Conservation (phyloP, 1,140 invertebrate genomes). For the Eueides isabella region DNA sequence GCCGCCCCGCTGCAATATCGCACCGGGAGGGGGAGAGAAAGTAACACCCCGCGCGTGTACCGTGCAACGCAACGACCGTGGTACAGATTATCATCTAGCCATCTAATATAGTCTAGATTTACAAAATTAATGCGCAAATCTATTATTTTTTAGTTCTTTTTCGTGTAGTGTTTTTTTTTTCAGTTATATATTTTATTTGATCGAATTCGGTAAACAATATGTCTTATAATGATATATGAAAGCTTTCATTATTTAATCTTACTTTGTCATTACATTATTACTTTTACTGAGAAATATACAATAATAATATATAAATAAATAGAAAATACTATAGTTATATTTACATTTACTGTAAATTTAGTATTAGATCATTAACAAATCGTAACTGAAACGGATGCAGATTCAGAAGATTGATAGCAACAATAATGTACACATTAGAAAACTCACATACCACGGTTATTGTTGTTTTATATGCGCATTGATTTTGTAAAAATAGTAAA, state of each 20-base stretch:
- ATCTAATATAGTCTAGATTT: conserved; percentile 28
- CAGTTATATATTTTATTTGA: no score
- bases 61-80: conserved; percentile 19
- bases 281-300: not conserved
- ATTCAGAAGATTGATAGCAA: conserved; percentile 25
- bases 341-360: not conserved
- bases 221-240: no score
- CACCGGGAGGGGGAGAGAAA: conserved; percentile 72
- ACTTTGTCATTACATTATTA: no score
- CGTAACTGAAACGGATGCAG: conserved; percentile 23
- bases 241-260: no score
- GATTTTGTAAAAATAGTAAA: conserved; percentile 22
- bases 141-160: not conserved
- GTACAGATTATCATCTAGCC: conserved; percentile 19
- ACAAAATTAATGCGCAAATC: not conserved
- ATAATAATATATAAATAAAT: not conserved
- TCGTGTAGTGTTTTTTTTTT: not conserved
- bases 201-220: no score
- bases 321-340: not conserved
- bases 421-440: conserved; percentile 35
- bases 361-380: not conserved
- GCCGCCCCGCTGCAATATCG: conserved; percentile 69
- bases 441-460: conserved; percentile 4
- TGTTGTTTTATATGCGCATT: conserved; percentile 20
- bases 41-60: conserved; percentile 41